Percentiles rank a stretch among this genome's conserved stretches.
phyloP scores from a whole-genome alignment of 2,797 vertebrate species.

The Xyrichtys novacula region DNA sequence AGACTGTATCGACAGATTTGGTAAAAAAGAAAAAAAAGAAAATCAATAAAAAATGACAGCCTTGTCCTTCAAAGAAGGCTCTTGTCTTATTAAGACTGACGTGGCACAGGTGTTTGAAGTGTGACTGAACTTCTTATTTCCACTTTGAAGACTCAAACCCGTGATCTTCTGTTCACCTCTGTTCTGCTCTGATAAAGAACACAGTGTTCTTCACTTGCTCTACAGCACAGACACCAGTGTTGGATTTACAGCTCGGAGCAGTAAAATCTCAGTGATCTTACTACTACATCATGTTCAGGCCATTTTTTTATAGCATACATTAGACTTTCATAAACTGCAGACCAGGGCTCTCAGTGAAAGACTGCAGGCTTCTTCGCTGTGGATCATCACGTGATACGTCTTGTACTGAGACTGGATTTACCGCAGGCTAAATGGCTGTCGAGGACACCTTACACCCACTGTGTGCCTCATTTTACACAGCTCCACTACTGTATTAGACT shows the following conservation, averaged over 20 bases:
- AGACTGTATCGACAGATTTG: background rate
- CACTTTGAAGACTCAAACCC: background rate
- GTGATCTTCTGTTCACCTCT: background rate
- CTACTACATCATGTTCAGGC: slow-evolving; percentile 15
- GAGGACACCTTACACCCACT: background rate
- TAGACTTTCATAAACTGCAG: slow-evolving; percentile 35
- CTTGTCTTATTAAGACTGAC: background rate
- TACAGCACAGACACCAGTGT: background rate
- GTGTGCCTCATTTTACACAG: slow-evolving; percentile 2
- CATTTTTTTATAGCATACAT: slow-evolving; percentile 37
- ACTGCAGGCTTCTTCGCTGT: slow-evolving; percentile 33
- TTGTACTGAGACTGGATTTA: slow-evolving; percentile 25
- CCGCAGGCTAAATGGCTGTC: background rate
- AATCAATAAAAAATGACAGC: background rate
- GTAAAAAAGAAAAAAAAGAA: background rate
- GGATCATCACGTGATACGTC: background rate
- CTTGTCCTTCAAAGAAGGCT: background rate
- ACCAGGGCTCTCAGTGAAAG: slow-evolving; percentile 18
- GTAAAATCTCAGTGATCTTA: slow-evolving; percentile 14
- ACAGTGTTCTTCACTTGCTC: background rate
- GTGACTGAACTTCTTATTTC: background rate
- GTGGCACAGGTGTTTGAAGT: background rate
- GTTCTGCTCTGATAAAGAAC: background rate
- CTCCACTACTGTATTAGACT: background rate
- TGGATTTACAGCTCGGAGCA: slow-evolving; percentile 9